Conservation (phyloP, 2,797 vertebrate genomes). For the Hemitrygon akajei region DNA sequence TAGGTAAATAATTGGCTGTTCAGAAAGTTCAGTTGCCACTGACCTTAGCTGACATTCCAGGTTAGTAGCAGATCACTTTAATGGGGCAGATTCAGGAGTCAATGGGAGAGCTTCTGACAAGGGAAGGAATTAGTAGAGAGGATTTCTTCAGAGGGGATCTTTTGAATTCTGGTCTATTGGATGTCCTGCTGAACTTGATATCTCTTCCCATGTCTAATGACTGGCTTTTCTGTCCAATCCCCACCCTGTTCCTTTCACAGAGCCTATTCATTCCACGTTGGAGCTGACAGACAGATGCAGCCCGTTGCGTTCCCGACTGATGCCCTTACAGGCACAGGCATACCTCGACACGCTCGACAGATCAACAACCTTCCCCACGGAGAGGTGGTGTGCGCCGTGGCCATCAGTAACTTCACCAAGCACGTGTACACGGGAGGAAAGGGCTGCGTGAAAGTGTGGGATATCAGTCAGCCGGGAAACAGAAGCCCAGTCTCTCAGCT, state of each 20-base stretch:
- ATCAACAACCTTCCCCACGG: conserved; percentile 66
- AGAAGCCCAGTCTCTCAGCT: conserved; percentile 75
- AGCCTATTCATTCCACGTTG: conserved; percentile 72
- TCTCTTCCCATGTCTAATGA: not conserved
- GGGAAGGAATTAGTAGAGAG: not conserved
- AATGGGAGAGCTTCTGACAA: not conserved
- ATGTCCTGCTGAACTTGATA: not conserved
- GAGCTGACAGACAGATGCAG: conserved; percentile 71
- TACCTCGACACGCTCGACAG: conserved; percentile 65
- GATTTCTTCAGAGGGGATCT: not conserved
- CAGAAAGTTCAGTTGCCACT: not conserved
- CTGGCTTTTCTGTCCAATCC: not conserved
- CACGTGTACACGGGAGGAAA: conserved; percentile 74
- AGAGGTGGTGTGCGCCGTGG: conserved; percentile 69
- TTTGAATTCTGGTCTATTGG: not conserved
- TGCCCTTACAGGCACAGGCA: conserved; percentile 61
- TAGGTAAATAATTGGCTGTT: not conserved
- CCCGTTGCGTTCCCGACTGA: conserved; percentile 69
- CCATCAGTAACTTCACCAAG: conserved; percentile 66
- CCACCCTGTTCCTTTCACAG: conserved; percentile 40
- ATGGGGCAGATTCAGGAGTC: too few species aligned
- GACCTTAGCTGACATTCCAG: not conserved
- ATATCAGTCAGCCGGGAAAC: conserved; percentile 68
- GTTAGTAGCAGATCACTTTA: too few species aligned
- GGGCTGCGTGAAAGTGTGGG: conserved; percentile 80